Evolutionary conservation across 2,113 vertebrate species (phyloP), one percentile per base, ranked within the genome.

Genomic region (Axis porcinus): DNA sequence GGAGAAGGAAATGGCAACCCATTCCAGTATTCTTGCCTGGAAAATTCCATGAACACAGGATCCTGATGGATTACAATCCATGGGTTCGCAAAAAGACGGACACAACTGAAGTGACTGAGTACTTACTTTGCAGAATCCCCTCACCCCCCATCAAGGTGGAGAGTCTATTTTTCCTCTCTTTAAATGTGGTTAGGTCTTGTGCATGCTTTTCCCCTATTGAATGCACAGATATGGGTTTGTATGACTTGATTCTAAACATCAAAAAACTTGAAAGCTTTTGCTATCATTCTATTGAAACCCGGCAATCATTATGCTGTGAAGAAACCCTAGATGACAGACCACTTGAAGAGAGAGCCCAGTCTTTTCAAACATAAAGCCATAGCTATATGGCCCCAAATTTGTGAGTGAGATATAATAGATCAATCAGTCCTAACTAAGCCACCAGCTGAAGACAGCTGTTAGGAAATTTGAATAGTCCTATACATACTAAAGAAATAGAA

Each of bases 131-230:
- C 0, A 50, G 67, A 74, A 47, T 6, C 1, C 2, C 15, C 3
- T 15, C 36, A 40, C 6, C 0, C 1, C 1, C 2, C 11, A 28
- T 13, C 4, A 43, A 33, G 5, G 11, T 6, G 2, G 64, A 21
- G 27, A 27, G 36, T 47, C 36, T 70, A 27, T 33, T 60, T 86
- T 87, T 76, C 55, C 8, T 14, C 52, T n/a, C 16, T 3, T 82
- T 70, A 52, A 62, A 54, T 23, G 0, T 25, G 40, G 16, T 81
- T 81, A 70, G 70, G 19, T 28, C 30, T 57, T 55, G 3, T 43
- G 25, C n/a, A n/a, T 55, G 15, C 15, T 36, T 89, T 90, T 70
- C 55, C 17, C 54, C 87, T 67, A 10, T 12, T 84, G 12, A 92
- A 52, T 9, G 7, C 19, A 30, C 4, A 62, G 33, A 88, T 67